Base-by-base conservation (phyloP, 37 sponge, comb jelly and placozoan genomes). In the Crambe crambe region DNA sequence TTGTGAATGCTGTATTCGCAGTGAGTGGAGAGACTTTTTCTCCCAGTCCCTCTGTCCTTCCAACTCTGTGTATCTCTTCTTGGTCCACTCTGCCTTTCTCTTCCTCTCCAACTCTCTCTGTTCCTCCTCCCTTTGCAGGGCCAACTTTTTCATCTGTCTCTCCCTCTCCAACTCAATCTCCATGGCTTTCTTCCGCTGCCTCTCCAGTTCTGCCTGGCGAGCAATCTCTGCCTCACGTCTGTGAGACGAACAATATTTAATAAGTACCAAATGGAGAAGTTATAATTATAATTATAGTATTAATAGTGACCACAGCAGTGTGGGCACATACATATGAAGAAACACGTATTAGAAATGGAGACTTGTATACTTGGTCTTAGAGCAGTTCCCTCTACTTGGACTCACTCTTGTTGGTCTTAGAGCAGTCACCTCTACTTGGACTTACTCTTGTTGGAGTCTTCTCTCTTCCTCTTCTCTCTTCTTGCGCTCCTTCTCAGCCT, bases 111-210 rank as follows among this genome's bases (percentile, higher is more conserved):
- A 5, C 40, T 86, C 87, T 61, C 80, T 83, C 69, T 68, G 79
- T 58, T 86, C 87, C 15, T 74, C 84, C 58, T 91, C 92, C 39
- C 83, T 37, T 66, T 88, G 77, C 25, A 82, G 56, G 8, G 67
- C 74, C 20, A 74, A 77, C 58, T 62, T 69, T 70, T 77, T 78
- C 83, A 76, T 76, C 34, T 74, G 77, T 31, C 61, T 32, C 69
- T 82, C 86, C 44, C 83, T 56, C 76, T 86, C 92, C 47, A 26
- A 23, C 72, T 91, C 87, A 26, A 86, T 86, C 76, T 91, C 87
- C 66, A 86, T 27, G 2, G 87, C 83, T 41, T 77, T 78, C 54
- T 36, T 58, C 17, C 80, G 59, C 78, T 91, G 92, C 30, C 86
- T 58, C 56, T 86, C 87, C 51, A 91, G 65, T 75, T 91, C 92